Evolutionary conservation across 1,140 invertebrate genomes (phyloP).

Genomic region (Subanguina moxae): DNA sequence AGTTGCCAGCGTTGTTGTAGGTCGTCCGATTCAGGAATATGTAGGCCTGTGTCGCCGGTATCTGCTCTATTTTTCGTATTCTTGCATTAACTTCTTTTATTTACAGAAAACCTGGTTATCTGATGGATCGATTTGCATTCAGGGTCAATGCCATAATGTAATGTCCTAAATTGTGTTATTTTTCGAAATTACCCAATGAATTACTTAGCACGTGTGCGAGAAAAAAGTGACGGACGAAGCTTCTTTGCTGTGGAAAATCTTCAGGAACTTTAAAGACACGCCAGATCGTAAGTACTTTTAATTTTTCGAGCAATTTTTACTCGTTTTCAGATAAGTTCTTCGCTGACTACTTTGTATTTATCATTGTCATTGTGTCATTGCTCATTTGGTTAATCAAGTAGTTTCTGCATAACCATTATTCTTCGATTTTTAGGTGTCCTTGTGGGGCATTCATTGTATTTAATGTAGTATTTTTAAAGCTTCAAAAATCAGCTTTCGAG

Average conservation of each 20-base stretch:
- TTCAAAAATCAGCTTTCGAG: no score
- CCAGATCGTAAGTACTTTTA: slow-evolving; percentile 21
- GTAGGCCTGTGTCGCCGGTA: slow-evolving; percentile 20
- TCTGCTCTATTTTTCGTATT: neutral
- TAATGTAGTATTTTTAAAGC: neutral
- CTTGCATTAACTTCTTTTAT: slow-evolving; percentile 1
- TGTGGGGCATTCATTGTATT: slow-evolving; percentile 38
- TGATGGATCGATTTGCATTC: slow-evolving; percentile 45
- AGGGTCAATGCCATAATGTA: slow-evolving; percentile 39
- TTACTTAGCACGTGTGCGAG: slow-evolving; percentile 32
- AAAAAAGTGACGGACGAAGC: slow-evolving; percentile 35
- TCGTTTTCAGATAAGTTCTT: slow-evolving; percentile 35
- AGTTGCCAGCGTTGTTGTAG: slow-evolving; percentile 38
- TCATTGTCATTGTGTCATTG: slow-evolving; percentile 27
- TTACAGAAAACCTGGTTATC: neutral
- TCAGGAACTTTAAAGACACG: slow-evolving; percentile 29
- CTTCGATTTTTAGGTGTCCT: slow-evolving; percentile 15
- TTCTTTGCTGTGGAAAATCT: slow-evolving; percentile 34
- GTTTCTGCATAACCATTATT: no score
- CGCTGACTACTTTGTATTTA: slow-evolving; percentile 40
- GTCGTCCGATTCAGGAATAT: slow-evolving; percentile 10
- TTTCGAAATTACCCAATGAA: neutral
- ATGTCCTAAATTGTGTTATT: no score
- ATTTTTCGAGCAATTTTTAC: neutral
- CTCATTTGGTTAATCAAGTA: slow-evolving; percentile 11